Percentiles rank a stretch among this genome's conserved stretches.
Evolutionary conservation across 2,113 vertebrate genomes (phyloP).

Genomic region (Gymnorhina tibicen): DNA sequence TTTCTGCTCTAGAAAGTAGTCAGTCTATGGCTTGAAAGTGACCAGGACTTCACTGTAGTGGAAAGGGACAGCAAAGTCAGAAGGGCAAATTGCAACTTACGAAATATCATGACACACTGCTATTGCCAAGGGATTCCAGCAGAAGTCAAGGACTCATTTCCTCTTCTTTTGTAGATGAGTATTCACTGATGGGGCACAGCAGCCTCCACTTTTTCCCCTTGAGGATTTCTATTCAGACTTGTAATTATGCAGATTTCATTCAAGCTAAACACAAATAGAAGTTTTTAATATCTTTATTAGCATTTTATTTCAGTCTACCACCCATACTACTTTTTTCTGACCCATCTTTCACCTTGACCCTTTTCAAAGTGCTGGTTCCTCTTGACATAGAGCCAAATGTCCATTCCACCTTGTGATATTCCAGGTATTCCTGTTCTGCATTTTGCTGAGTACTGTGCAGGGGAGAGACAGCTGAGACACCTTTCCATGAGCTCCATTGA

Average conservation of each 20-base stretch:
- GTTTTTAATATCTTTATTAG: not conserved
- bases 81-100: not conserved
- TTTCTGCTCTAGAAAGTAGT: not conserved
- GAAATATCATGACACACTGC: not conserved
- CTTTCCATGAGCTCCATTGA: not conserved
- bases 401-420: not conserved
- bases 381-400: not conserved
- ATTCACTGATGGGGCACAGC: not conserved
- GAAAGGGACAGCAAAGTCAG: not conserved
- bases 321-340: not conserved
- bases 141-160: not conserved
- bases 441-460: not conserved
- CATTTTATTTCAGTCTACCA: not conserved
- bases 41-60: not conserved
- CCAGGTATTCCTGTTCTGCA: not conserved
- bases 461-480: not conserved
- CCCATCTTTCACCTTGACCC: not conserved
- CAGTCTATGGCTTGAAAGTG: not conserved
- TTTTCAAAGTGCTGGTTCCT: not conserved
- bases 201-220: not conserved
- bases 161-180: not conserved
- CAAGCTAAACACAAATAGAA: not conserved
- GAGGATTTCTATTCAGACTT: not conserved
- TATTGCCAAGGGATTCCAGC: not conserved
- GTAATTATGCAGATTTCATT: not conserved